Evolutionary conservation across 2,113 vertebrate species (phyloP), one percentile per base, ranked within the genome.

Genomic region (Garra rufa): DNA sequence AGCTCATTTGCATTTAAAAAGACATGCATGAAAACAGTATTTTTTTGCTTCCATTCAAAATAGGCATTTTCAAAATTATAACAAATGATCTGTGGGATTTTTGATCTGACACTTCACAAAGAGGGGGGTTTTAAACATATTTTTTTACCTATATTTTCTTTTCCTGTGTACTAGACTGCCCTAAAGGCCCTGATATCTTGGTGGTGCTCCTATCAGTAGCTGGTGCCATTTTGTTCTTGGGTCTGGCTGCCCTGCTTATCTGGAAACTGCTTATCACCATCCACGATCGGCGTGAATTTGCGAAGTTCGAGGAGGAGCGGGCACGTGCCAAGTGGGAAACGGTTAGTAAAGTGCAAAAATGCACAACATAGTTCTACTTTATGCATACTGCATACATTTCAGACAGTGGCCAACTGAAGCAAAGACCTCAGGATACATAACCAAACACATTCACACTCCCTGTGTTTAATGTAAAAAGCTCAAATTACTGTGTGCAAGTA

Each of bases 231-330:
- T 91, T 99, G 78, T 94, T 99, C 82, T 93, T 98, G 0, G 98
- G 98, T 69, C 92, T 99, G 0, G 92, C 95, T 0, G 92, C 95
- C 1, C 93, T 99, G 86, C 96, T 99, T 86, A 97, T 99, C 92
- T 99, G 98, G 98, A 99, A 99, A 87, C 94, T 99, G 59, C 95
- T 99, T 84, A 96, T 99, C 87, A 99, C 98, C 82, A 97, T 99
- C 90, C 98, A 99, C 0, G 98, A 99, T 93, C 95, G 97, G 2
- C 94, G 97, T 0, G 98, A 99, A 87, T 99, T 99, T 1, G 97
- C 97, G 11, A 98, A 95, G 83, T 99, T 99, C 0, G 97, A 99
- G 89, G 97, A 99, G 89, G 98, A 99, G 88, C 93, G 97, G 2
- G 95, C 97, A 52, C 95, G 91, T 19, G 98, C 98, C 38, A 98